Evolutionary conservation across 2,113 vertebrate genomes (phyloP).

Genomic region (Cavia aperea): DNA sequence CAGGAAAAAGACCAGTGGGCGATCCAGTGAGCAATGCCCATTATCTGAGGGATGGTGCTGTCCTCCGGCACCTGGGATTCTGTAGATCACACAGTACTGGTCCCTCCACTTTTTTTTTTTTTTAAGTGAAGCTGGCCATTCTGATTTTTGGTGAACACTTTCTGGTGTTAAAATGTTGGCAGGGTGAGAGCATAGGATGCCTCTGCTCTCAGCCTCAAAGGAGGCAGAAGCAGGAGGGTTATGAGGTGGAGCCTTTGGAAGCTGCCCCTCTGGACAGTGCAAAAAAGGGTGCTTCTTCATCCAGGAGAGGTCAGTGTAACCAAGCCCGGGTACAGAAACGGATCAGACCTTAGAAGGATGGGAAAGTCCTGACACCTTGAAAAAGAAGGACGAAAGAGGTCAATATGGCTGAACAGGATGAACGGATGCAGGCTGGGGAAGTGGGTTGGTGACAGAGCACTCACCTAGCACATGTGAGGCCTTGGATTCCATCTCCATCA

Average conservation of each 20-base stretch:
- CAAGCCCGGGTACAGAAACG: background rate
- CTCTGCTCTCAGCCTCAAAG: background rate
- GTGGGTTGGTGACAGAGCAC: background rate
- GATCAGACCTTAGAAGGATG: background rate
- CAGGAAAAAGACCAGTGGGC: background rate
- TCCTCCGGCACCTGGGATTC: background rate
- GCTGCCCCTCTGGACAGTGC: background rate
- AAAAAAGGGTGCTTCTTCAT: background rate
- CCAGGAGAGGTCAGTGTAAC: background rate
- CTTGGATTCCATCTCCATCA: background rate
- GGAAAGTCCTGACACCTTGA: background rate
- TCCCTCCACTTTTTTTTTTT: background rate
- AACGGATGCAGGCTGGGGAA: background rate
- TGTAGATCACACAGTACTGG: background rate
- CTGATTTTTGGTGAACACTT: background rate
- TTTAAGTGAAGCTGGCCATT: conserved; percentile 1
- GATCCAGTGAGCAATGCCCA: too few relatives aligned
- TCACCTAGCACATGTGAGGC: background rate
- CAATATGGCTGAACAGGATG: background rate
- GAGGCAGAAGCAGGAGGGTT: background rate
- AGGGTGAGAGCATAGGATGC: background rate
- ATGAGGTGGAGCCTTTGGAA: background rate
- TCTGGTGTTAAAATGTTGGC: background rate
- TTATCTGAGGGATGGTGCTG: background rate
- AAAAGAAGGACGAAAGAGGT: background rate